A percentile compares a stretch with the other conserved stretches of the same genome.
Evolutionary conservation across 2,113 vertebrate genomes (phyloP).

Genomic region (Mastomys coucha): DNA sequence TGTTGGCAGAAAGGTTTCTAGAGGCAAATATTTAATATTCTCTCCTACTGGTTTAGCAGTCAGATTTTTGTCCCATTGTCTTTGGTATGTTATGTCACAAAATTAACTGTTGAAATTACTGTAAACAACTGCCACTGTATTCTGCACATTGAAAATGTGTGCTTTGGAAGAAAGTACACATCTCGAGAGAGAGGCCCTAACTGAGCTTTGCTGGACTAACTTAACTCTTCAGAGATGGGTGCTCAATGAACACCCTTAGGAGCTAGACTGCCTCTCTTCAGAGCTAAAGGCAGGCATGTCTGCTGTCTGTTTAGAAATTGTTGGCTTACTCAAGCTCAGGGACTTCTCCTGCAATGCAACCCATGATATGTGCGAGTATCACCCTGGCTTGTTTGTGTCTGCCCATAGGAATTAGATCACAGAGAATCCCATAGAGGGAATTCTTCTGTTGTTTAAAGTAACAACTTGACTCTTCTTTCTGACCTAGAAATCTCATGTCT

Average conservation of each 20-base stretch:
- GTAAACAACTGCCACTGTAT: not conserved
- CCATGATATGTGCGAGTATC: not conserved
- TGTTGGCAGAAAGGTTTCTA: not conserved
- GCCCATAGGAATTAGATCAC: not conserved
- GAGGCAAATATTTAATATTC: not conserved
- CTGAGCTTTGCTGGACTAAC: not conserved
- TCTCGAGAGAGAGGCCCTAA: not conserved
- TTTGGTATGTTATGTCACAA: not conserved
- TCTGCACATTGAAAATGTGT: not conserved
- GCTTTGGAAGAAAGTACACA: not conserved
- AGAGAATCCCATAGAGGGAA: not conserved
- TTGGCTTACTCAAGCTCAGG: not conserved
- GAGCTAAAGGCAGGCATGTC: not conserved
- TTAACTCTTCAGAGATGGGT: not conserved
- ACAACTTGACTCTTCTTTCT: not conserved
- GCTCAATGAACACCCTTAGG: not conserved
- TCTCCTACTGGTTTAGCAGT: not conserved
- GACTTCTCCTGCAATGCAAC: not conserved
- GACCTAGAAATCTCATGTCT: not conserved
- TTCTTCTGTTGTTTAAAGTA: not conserved
- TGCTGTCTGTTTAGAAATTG: not conserved
- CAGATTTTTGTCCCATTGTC: not conserved
- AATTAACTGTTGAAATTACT: not conserved
- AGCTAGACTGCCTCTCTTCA: not conserved
- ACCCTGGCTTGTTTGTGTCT: not conserved